Evolutionary conservation across 2,888 invertebrate genomes (phyloP), one percentile per base, ranked within the genome.

Genomic region (Lithophane semibrunnea): DNA sequence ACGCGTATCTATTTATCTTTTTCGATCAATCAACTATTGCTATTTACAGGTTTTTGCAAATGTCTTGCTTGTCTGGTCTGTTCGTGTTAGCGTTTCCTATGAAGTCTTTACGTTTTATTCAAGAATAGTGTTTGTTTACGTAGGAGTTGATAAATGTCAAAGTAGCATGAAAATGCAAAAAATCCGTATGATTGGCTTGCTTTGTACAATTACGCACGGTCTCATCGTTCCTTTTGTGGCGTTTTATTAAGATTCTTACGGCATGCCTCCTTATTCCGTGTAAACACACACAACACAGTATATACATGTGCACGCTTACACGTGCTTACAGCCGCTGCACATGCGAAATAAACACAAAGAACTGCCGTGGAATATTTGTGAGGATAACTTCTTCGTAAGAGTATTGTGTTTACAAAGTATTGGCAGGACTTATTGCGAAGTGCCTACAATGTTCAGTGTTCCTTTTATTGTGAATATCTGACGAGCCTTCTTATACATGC

Each of bases 21-120:
- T 91, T 91, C 88, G 90, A 93, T 94, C 92, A 92, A 93, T 94
- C 91, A 92, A 87, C 75, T 83, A 88, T 89, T 91, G 88, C 87
- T 91, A 84, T 93, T 92, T 92, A 91, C 89, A 88, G 91, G 92
- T 94, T 88, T 94, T 95, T 94, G 90, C 90, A 92, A 93, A 93
- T 92, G 88, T 90, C 92, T 92, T 88, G 91, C 92, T 92, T n/a
- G n/a, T n/a, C n/a, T n/a, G n/a, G 92, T 91, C 90, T 91, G 91
- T 90, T 91, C 86, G 77, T 85, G 86, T 89, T 88, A 86, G 85
- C 90, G 86, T 92, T 94, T 94, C 94, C 94, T 93, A 92, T 86
- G 91, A 89, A 89, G 89, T 87, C 72, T 82, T 84, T 75, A 87
- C 75, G 83, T 83, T 86, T 86, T 88, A 80, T 87, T 84, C 73